Percentiles rank a stretch among this genome's conserved stretches.
Evolutionary conservation across 1,140 invertebrate genomes (phyloP).

Genomic region (Aphis craccivora): DNA sequence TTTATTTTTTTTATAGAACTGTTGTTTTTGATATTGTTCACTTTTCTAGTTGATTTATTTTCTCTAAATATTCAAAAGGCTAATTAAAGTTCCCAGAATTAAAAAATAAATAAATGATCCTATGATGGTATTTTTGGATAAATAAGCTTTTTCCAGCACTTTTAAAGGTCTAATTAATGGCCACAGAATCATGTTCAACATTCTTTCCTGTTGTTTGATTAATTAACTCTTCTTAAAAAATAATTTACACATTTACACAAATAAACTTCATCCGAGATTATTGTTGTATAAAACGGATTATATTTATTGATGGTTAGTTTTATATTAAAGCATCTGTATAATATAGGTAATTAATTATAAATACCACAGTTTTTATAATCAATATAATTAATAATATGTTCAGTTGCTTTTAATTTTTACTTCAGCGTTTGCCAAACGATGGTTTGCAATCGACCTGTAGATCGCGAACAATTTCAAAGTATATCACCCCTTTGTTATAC

Average conservation of each 20-base stretch:
- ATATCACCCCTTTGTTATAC: neutral
- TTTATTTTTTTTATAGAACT: neutral
- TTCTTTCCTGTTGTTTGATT: conserved; percentile 27
- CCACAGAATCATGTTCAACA: conserved; percentile 6
- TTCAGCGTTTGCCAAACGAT: neutral
- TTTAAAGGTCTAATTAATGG: conserved; percentile 45
- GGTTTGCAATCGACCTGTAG: neutral
- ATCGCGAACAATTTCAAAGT: neutral
- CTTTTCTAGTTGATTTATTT: conserved; percentile 16
- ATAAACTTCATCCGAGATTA: neutral
- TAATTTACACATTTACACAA: conserved; percentile 28
- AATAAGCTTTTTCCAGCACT: conserved; percentile 21
- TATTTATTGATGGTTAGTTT: neutral
- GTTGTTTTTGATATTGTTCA: neutral
- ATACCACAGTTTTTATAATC: neutral
- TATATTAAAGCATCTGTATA: neutral
- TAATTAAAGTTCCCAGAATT: conserved; percentile 23
- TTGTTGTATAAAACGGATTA: conserved; percentile 8
- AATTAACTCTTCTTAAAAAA: conserved; percentile 28
- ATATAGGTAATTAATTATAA: neutral
- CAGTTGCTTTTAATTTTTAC: neutral
- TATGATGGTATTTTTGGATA: neutral
- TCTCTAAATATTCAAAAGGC: neutral
- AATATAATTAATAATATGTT: neutral
- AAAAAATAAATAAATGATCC: conserved; percentile 18